phyloP scores from a whole-genome alignment of 2,888 invertebrate genomes.

The Thecophora atra region DNA sequence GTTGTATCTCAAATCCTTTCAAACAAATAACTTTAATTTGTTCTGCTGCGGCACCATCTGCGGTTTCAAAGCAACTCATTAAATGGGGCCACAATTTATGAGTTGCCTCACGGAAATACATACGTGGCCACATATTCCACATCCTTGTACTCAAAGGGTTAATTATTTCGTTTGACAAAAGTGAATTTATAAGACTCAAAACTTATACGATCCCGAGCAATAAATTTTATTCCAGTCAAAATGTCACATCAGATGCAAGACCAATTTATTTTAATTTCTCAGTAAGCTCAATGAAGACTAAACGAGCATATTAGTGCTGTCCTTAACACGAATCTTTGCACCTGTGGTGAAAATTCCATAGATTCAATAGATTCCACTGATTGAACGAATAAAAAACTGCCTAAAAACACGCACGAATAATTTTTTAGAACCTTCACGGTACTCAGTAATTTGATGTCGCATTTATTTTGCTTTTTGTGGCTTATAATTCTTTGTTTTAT shows the following conservation, averaged over 20 bases:
- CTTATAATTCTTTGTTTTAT: too few species aligned
- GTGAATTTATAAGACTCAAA: neutral
- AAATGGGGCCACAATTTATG: neutral
- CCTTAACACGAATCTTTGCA: too few species aligned
- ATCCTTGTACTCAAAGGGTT: conserved; percentile 3
- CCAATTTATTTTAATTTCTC: too few species aligned
- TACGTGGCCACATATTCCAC: conserved; percentile 4
- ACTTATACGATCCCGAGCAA: neutral
- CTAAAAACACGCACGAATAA: too few species aligned
- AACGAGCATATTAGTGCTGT: too few species aligned
- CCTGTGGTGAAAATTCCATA: too few species aligned
- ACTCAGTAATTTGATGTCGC: too few species aligned
- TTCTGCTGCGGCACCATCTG: conserved; percentile 47
- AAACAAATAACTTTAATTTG: conserved; percentile 49
- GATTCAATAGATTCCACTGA: too few species aligned
- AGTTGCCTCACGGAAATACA: neutral
- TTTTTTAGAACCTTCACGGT: too few species aligned
- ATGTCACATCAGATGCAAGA: neutral
- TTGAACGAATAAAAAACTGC: too few species aligned
- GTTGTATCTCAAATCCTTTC: conserved; percentile 44
- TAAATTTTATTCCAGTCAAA: neutral
- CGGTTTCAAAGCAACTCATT: neutral
- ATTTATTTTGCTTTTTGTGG: too few species aligned
- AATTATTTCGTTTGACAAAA: neutral
- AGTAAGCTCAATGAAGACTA: too few species aligned